Evolutionary conservation across 1,140 invertebrate species (phyloP).

Genomic region (Apis laboriosa): DNA sequence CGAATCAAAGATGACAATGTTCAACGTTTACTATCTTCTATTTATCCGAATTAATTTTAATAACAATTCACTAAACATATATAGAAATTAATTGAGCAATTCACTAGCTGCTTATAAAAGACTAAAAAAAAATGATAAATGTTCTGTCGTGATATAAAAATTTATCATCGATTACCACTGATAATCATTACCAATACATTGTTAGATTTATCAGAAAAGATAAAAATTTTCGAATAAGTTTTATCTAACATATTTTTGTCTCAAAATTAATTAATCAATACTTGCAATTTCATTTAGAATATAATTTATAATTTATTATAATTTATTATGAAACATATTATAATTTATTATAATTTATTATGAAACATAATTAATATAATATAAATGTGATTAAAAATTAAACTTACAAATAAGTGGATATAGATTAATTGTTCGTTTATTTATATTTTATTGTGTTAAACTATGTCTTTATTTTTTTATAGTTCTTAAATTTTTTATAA

Average conservation of each 20-base stretch:
- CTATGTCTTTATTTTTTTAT: too few relatives aligned
- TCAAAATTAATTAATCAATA: not conserved
- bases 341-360: not conserved
- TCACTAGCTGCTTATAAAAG: not conserved
- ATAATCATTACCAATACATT: not conserved
- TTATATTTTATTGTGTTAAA: too few relatives aligned
- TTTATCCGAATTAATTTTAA: not conserved
- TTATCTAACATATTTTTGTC: not conserved
- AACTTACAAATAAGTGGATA: too few relatives aligned
- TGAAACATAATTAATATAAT: not conserved
- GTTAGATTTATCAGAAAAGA: conserved; percentile 37
- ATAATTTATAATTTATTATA: not conserved
- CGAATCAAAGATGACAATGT: not conserved
- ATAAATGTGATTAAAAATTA: not conserved
- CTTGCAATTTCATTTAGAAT: not conserved
- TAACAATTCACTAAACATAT: not conserved
- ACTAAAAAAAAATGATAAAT: conserved; percentile 18
- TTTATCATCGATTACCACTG: conserved; percentile 37
- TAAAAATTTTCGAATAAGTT: conserved; percentile 36
- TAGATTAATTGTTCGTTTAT: not conserved
- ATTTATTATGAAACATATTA: not conserved
- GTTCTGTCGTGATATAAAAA: conserved; percentile 42
- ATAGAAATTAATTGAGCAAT: not conserved
- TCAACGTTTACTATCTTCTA: too few relatives aligned
- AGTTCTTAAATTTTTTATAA: too few relatives aligned